Conservation (phyloP, 1,140 invertebrate genomes). For the Triops cancriformis region DNA sequence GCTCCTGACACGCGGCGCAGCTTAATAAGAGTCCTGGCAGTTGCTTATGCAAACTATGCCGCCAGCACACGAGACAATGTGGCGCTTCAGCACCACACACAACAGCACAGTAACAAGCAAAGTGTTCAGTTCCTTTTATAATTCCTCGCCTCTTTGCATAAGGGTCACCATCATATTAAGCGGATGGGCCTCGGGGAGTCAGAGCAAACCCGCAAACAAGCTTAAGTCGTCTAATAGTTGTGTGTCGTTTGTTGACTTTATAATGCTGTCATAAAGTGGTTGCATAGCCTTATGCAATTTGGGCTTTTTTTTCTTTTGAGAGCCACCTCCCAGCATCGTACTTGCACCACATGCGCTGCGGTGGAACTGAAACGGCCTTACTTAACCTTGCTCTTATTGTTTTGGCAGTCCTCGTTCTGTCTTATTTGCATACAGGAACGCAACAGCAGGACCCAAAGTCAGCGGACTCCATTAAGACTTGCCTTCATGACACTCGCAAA, state of each 20-base stretch:
- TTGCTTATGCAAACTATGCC: conserved; percentile 13
- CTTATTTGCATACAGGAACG: not conserved
- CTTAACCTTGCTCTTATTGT: not conserved
- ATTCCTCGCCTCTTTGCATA: not conserved
- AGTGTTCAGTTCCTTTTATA: not conserved
- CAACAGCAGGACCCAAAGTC: conserved; percentile 1
- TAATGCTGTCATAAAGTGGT: not conserved
- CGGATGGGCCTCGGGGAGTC: not conserved
- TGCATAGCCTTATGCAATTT: not conserved
- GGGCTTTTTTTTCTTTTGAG: not conserved
- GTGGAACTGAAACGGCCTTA: not conserved
- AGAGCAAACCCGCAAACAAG: not conserved
- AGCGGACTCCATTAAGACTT: conserved; percentile 7
- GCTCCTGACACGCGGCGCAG: conserved; percentile 7
- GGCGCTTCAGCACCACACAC: conserved; percentile 11
- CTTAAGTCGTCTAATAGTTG: not conserved
- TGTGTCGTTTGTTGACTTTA: conserved; percentile 10
- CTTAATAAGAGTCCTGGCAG: conserved; percentile 13
- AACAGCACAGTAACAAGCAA: not conserved
- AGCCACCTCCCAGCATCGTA: not conserved
- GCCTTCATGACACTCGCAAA: not conserved
- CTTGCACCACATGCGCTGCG: not conserved
- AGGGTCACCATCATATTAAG: conserved; percentile 11
- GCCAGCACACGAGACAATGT: conserved; percentile 12
- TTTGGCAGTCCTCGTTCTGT: not conserved